These are phyloP conservation scores for Syrrhaptes paradoxus DNA, from an alignment of 2,113 vertebrate species.

Conservation along the genomic window DNA sequence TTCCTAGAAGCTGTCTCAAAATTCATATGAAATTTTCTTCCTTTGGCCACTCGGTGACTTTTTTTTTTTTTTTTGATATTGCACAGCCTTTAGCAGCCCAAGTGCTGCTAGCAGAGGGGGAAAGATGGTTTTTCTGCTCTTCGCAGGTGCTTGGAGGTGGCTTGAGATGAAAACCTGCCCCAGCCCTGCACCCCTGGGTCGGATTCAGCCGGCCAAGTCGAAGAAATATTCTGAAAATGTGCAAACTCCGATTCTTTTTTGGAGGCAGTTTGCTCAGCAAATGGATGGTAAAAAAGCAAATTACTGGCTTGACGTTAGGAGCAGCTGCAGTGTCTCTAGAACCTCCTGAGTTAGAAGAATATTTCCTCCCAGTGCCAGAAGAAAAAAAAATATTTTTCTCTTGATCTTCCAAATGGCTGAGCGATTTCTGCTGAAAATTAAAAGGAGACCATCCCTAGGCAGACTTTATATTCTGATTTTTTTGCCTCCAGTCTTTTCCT, in stretches of 20 bases:
- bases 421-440: background rate
- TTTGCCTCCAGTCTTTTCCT: background rate
- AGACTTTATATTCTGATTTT: background rate
- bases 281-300: background rate
- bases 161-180: background rate
- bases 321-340: conserved; percentile 8
- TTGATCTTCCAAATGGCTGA: background rate
- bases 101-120: background rate
- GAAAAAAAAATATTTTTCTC: background rate
- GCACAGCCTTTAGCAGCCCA: background rate
- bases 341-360: background rate
- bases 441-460: background rate
- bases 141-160: background rate
- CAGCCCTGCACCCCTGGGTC: background rate
- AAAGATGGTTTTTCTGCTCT: background rate
- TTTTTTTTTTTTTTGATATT: background rate
- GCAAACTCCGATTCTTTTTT: background rate
- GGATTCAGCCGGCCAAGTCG: rapidly evolving
- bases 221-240: conserved; percentile 17
- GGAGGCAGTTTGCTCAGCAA: background rate
- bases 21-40: background rate
- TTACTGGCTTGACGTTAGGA: background rate
- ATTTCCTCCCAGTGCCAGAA: background rate
- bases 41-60: rapidly evolving
- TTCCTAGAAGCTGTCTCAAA: background rate